Conservation (phyloP, 92 coral and sea anemone species). For the Heteractis magnifica region DNA sequence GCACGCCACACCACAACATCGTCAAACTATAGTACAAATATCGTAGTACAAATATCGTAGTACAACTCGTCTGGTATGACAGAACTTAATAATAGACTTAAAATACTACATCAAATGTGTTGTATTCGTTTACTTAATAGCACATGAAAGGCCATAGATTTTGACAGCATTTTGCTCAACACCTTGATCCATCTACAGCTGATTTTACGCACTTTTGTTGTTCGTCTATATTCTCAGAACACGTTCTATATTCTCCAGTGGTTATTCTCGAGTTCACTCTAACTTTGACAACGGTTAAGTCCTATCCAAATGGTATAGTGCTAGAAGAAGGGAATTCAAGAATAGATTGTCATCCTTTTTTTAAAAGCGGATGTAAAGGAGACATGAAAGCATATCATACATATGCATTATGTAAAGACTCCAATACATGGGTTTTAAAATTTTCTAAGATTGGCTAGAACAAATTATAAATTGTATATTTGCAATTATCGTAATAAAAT, state of each 20-base stretch:
- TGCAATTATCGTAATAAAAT: too few relatives aligned
- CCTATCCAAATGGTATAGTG: neutral
- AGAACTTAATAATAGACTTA: neutral
- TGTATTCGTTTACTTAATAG: neutral
- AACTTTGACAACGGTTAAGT: neutral
- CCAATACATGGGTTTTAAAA: too few relatives aligned
- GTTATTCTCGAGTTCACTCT: too few relatives aligned
- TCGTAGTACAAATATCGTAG: neutral
- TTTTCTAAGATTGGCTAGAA: too few relatives aligned
- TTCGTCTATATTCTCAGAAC: neutral
- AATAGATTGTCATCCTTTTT: neutral
- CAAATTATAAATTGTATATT: too few relatives aligned
- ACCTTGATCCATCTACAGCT: neutral
- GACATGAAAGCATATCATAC: neutral
- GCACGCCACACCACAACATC: neutral
- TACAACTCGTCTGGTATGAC: neutral
- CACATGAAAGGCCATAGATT: neutral
- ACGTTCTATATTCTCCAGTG: too few relatives aligned
- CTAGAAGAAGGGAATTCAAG: neutral
- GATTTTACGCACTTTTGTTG: neutral
- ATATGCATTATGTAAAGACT: too few relatives aligned
- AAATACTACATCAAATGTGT: neutral
- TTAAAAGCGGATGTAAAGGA: constrained; percentile 1
- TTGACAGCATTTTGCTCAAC: neutral
- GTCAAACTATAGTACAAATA: neutral